Evolutionary conservation across 2,888 invertebrate genomes (phyloP).

Genomic region (Drosophila quinaria): DNA sequence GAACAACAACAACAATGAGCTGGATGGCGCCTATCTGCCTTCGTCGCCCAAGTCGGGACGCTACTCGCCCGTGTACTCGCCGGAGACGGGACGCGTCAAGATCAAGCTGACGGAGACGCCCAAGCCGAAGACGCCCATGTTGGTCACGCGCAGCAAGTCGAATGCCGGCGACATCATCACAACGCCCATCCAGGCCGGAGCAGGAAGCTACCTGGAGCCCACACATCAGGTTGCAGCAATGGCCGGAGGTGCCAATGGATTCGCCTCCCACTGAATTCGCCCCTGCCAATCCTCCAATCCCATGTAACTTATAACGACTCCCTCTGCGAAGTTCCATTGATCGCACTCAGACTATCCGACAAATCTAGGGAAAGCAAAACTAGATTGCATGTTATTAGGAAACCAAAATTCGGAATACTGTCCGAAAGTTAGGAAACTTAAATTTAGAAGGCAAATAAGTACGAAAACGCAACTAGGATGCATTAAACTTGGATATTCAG

Average conservation of each 20-base stretch:
- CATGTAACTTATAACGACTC: conserved; percentile 3
- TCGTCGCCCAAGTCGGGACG: conserved; percentile 86
- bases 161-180: conserved; percentile 92
- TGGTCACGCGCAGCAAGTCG: conserved; percentile 91
- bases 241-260: conserved; percentile 62
- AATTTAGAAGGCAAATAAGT: no score
- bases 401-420: neutral
- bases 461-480: no score
- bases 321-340: neutral
- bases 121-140: conserved; percentile 92
- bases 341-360: neutral
- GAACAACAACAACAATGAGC: conserved; percentile 70
- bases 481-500: neutral
- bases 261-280: conserved; percentile 38
- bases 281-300: neutral
- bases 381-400: neutral
- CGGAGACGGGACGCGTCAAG: conserved; percentile 92
- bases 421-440: neutral
- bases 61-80: conserved; percentile 87
- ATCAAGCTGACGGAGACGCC: conserved; percentile 92
- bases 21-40: conserved; percentile 86
- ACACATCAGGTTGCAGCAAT: conserved; percentile 55
- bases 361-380: neutral
- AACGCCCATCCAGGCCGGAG: conserved; percentile 85
- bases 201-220: conserved; percentile 45